These are phyloP conservation scores for Syngnathus scovelli DNA, from an alignment of 2,113 vertebrate genomes.

Conservation along the genomic window DNA sequence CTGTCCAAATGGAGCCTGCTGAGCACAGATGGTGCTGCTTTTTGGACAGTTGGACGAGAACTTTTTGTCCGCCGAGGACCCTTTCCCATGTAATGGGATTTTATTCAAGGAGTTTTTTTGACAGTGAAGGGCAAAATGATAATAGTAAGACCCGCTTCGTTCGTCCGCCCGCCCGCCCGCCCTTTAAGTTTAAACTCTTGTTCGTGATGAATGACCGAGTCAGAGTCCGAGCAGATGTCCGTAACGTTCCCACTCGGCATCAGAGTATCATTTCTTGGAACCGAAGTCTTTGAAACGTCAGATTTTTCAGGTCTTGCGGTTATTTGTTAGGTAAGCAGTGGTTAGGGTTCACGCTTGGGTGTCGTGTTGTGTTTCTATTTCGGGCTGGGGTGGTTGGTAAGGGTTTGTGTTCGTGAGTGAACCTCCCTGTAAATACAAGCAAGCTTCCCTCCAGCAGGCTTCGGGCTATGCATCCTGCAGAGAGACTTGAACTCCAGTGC, in stretches of 20 bases:
- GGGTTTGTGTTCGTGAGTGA: neutral
- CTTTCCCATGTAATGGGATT: conserved; percentile 30
- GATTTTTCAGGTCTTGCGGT: neutral
- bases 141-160: conserved; percentile 26
- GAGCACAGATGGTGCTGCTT: conserved; percentile 37
- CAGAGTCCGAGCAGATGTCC: conserved; percentile 34
- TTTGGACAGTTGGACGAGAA: conserved; percentile 29
- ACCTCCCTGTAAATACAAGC: neutral
- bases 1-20: conserved; percentile 18
- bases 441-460: neutral
- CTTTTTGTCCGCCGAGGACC: conserved; percentile 26
- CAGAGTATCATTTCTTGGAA: neutral
- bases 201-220: conserved; percentile 39
- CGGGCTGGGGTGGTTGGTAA: neutral
- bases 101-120: conserved; percentile 48
- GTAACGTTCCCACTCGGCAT: neutral
- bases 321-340: neutral
- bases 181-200: conserved; percentile 12
- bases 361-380: neutral
- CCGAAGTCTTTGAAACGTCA: neutral
- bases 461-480: neutral
- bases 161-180: conserved; percentile 21
- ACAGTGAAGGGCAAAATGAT: conserved; percentile 27
- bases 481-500: neutral
- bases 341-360: neutral